These are phyloP conservation scores for Ceyx margarethae DNA, from an alignment of 2,113 vertebrate genomes.

Conservation along the genomic window DNA sequence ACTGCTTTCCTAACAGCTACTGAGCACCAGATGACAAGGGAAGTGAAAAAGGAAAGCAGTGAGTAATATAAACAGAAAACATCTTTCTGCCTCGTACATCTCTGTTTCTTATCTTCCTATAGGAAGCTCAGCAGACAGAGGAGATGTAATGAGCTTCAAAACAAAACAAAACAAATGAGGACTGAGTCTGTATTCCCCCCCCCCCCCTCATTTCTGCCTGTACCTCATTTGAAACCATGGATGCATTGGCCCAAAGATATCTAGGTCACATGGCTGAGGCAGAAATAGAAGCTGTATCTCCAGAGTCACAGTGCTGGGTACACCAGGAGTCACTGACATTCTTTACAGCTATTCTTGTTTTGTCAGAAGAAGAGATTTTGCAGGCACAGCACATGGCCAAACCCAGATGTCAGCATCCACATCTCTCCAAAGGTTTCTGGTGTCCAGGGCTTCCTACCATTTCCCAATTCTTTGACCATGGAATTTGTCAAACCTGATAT, in stretches of 20 bases:
- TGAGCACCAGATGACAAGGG: background rate
- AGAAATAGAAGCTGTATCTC: constrained; percentile 37
- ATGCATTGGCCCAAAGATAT: constrained; percentile 23
- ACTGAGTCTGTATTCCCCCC: background rate
- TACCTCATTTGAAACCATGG: background rate
- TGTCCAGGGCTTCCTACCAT: background rate
- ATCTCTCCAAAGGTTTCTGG: background rate
- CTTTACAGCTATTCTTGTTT: background rate
- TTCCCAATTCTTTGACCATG: background rate
- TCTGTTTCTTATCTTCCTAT: background rate
- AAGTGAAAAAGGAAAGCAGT: background rate
- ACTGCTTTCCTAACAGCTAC: background rate
- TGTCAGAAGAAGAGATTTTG: background rate
- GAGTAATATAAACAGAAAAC: background rate
- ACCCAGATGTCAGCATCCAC: background rate
- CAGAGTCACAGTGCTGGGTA: background rate
- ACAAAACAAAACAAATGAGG: background rate
- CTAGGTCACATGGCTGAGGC: background rate
- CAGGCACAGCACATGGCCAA: background rate
- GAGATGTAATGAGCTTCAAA: background rate
- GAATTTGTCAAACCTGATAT: background rate
- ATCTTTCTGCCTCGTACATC: background rate
- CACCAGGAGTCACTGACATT: background rate
- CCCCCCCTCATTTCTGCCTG: background rate
- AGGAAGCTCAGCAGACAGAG: background rate